Evolutionary conservation across 1,140 invertebrate genomes (phyloP).

Genomic region (Venustaconcha ellipsiformis): DNA sequence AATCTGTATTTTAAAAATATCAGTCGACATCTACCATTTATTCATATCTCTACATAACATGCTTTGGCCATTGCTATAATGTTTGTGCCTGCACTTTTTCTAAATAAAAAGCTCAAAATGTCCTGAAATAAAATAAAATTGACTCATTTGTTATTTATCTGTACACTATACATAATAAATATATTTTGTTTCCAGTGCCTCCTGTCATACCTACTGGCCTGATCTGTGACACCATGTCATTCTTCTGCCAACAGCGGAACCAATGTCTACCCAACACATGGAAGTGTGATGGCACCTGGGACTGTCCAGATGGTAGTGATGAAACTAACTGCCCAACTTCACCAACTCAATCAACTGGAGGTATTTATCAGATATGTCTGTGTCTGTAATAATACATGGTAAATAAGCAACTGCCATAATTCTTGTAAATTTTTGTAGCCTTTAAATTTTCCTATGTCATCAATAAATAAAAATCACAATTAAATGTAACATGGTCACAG

Average conservation of each 20-base stretch:
- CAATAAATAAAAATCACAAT: too few relatives aligned
- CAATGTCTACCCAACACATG: conserved; percentile 45
- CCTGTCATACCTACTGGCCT: conserved; percentile 1
- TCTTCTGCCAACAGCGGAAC: conserved; percentile 34
- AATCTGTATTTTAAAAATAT: too few relatives aligned
- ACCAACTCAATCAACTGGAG: background rate
- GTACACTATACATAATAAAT: background rate
- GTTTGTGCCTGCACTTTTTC: background rate
- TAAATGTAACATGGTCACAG: too few relatives aligned
- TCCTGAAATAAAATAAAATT: background rate
- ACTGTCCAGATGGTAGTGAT: conserved; percentile 48
- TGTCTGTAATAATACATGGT: background rate
- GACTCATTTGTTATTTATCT: too few relatives aligned
- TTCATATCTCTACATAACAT: too few relatives aligned
- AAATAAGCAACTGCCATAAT: too few relatives aligned
- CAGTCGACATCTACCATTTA: too few relatives aligned
- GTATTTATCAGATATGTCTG: too few relatives aligned
- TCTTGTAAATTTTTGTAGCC: too few relatives aligned
- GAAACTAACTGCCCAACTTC: conserved; percentile 39
- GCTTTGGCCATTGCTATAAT: background rate
- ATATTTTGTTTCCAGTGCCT: conserved; percentile 9
- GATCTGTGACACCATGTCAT: conserved; percentile 31
- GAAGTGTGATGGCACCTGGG: conserved; percentile 45
- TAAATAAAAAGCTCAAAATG: background rate
- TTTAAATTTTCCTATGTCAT: too few relatives aligned